These are phyloP conservation scores for Poeciliopsis occidentalis DNA, from an alignment of 2,113 vertebrate genomes.

Conservation along the genomic window DNA sequence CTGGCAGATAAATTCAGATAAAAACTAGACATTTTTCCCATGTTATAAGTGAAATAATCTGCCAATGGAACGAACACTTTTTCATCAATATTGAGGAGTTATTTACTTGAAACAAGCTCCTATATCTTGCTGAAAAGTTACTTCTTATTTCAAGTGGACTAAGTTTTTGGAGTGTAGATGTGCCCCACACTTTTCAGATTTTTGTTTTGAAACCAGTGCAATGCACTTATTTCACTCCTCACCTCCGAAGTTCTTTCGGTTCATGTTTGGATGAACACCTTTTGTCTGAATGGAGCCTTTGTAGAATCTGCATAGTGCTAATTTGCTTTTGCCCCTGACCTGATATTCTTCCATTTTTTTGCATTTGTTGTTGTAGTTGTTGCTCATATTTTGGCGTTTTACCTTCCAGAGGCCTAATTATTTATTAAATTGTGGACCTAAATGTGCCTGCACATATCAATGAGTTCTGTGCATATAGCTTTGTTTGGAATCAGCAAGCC, in stretches of 20 bases:
- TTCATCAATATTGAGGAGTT: too few relatives aligned
- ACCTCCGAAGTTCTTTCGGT: neutral
- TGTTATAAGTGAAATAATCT: too few relatives aligned
- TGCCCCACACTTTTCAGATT: neutral
- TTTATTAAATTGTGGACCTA: constrained; percentile 44
- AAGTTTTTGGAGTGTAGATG: neutral
- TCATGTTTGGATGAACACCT: neutral
- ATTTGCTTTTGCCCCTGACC: constrained; percentile 12
- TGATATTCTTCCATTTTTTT: constrained; percentile 9
- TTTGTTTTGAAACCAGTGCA: neutral
- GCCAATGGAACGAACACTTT: too few relatives aligned
- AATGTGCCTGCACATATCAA: constrained; percentile 50
- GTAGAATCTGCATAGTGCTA: neutral
- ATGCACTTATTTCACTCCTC: neutral
- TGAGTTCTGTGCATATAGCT: constrained; percentile 47
- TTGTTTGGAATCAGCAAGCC: constrained; percentile 64
- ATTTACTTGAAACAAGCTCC: too few relatives aligned
- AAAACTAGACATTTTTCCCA: too few relatives aligned
- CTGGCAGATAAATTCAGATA: too few relatives aligned
- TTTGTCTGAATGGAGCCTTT: too few relatives aligned
- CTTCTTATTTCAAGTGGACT: too few relatives aligned
- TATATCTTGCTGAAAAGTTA: too few relatives aligned
- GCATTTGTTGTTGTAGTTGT: constrained; percentile 5
- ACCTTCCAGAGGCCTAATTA: constrained; percentile 47
- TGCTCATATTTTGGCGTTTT: constrained; percentile 36